Base-by-base conservation (phyloP, 2,888 invertebrate species). In the Oligia strigilis region DNA sequence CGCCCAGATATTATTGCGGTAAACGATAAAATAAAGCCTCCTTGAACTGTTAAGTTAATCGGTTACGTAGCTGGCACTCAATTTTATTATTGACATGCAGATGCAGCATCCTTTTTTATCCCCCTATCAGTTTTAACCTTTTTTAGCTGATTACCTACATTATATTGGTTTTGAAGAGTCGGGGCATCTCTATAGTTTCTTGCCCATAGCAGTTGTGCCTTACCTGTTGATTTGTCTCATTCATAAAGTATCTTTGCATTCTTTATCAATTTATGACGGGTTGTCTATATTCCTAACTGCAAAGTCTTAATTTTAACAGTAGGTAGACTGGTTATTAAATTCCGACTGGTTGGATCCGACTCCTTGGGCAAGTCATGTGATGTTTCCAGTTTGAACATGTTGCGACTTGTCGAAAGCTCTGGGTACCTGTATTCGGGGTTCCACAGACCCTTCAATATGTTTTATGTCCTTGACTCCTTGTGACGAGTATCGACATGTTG, bases 301-400 rank as follows among this genome's bases (percentile, higher is more conserved):
- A n/a, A 46, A 52, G 55, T 66, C 19, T 81, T 52, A 52, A 81
- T 72, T 81, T 74, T 49, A 55, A 67, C 49, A 55, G 14, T 55
- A 66, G 64, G 14, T 60, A 71, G 74, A n/a, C 58, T 43, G 29
- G 86, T 79, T 85, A 67, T 81, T 80, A 74, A 81, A 80, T 77
- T 75, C 40, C 43, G 66, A 77, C 65, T 67, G 75, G 40, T 55
- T 43, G 40, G 72, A 64, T 77, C 17, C 19, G 17, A 76, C 13
- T 73, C 64, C 60, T 69, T 65, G 46, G 69, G 58, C 55, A 66
- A 77, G 55, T 72, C 29, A 58, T 58, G 52, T 52, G 75, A 75
- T 75, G 74, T 72, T 72, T 77, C 67, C 62, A 72, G 70, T 71
- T 67, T 66, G 58, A 67, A 84, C 88, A 70, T 78, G 88, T 88